phyloP scores from a whole-genome alignment of 2,888 invertebrate genomes.

The Anorthoa munda region DNA sequence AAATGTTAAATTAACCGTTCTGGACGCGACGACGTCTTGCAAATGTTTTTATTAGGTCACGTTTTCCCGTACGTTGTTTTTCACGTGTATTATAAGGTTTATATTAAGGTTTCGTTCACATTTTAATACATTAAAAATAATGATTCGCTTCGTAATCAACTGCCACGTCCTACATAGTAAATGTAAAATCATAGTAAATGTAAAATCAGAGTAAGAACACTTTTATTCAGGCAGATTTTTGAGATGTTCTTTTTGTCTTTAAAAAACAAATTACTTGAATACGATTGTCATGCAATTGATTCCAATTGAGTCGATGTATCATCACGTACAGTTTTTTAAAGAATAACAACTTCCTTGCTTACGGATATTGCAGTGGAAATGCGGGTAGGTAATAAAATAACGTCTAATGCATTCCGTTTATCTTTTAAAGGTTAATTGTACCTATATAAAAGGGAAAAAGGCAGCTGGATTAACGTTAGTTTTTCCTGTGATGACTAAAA shows the following conservation, averaged over 20 bases:
- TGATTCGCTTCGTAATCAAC: background rate
- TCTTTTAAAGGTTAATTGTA: constrained; percentile 37
- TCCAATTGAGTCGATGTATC: too few species aligned
- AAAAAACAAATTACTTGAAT: background rate
- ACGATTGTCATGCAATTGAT: background rate
- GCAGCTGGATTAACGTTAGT: constrained; percentile 39
- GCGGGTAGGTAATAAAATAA: constrained; percentile 36
- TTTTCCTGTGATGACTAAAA: constrained; percentile 50
- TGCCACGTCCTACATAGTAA: background rate
- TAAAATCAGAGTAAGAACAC: background rate
- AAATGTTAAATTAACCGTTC: constrained; percentile 47
- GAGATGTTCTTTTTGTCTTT: too few species aligned
- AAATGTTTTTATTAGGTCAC: constrained; percentile 48
- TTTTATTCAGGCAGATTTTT: background rate
- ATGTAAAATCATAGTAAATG: background rate
- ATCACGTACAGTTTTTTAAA: background rate
- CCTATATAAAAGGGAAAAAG: constrained; percentile 41
- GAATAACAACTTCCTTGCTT: background rate
- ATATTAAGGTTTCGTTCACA: constrained; percentile 17
- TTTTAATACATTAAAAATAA: constrained; percentile 1
- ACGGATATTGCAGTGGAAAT: constrained; percentile 37
- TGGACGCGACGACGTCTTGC: constrained; percentile 15
- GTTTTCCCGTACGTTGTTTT: constrained; percentile 45
- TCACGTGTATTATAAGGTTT: constrained; percentile 35
- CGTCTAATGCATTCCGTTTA: constrained; percentile 19